phyloP scores from a whole-genome alignment of 2,888 invertebrate genomes.

The Hanleya hanleyi region DNA sequence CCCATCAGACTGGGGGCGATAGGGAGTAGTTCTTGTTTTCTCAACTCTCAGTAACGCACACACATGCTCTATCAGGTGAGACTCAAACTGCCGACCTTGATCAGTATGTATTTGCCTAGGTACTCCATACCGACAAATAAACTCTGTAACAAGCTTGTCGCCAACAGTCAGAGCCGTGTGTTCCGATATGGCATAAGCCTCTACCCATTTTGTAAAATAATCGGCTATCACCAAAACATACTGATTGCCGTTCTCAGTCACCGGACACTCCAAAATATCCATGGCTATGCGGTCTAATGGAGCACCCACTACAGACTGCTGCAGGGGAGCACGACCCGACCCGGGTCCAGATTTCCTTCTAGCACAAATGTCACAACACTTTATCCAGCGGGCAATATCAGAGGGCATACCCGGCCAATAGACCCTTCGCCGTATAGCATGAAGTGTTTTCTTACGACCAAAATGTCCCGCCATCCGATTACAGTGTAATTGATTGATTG shows the following conservation, averaged over 20 bases:
- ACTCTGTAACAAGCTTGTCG: not conserved
- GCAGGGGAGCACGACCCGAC: not conserved
- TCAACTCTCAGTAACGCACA: not conserved
- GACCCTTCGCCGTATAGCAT: not conserved
- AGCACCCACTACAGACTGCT: not conserved
- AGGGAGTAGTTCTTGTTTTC: not conserved
- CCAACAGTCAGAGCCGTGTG: not conserved
- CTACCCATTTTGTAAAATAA: not conserved
- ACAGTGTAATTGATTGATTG: no score
- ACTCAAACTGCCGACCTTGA: slow-evolving; percentile 2
- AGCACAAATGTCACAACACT: not conserved
- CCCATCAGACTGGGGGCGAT: not conserved
- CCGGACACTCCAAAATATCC: not conserved
- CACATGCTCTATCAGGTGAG: not conserved
- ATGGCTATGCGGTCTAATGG: not conserved
- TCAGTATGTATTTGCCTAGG: not conserved
- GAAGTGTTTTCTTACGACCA: not conserved
- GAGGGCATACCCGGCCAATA: not conserved
- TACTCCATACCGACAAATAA: not conserved
- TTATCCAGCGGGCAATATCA: not conserved
- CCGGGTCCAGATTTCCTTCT: not conserved
- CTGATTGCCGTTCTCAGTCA: not conserved
- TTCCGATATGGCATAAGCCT: not conserved
- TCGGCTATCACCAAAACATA: not conserved
- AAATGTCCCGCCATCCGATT: not conserved